These are phyloP conservation scores for Melanerpes aurifrons DNA, from an alignment of 2,113 vertebrate species.

Conservation along the genomic window DNA sequence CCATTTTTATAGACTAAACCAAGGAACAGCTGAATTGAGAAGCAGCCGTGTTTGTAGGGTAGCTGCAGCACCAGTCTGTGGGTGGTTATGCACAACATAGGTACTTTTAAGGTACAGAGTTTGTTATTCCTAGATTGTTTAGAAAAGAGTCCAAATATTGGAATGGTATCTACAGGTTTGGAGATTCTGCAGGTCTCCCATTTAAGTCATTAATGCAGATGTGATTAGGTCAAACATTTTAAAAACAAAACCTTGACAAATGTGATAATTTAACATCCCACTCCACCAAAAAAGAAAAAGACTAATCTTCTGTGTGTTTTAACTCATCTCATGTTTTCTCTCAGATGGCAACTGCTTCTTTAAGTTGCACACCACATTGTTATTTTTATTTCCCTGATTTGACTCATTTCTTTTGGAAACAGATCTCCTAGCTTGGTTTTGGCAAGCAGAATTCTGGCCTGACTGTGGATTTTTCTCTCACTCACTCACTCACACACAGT, in stretches of 20 bases:
- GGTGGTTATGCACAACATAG: neutral
- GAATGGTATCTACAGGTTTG: constrained; percentile 13
- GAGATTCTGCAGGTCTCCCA: neutral
- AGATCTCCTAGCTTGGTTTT: constrained; percentile 35
- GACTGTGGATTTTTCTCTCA: constrained; percentile 24
- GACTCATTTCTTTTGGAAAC: constrained; percentile 61
- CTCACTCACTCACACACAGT: neutral
- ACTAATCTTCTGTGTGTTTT: constrained; percentile 57
- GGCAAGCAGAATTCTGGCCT: constrained; percentile 51
- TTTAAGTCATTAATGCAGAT: constrained; percentile 50
- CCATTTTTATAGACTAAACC: constrained; percentile 3
- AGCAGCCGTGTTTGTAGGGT: constrained; percentile 1
- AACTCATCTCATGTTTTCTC: constrained; percentile 53
- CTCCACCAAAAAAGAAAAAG: constrained; percentile 21
- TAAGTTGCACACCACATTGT: constrained; percentile 31
- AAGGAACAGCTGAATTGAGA: constrained; percentile 36
- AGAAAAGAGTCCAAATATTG: constrained; percentile 48
- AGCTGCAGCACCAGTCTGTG: neutral
- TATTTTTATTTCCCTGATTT: constrained; percentile 46
- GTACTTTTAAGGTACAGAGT: neutral
- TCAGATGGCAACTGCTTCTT: constrained; percentile 53
- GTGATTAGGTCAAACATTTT: constrained; percentile 59
- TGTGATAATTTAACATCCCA: neutral
- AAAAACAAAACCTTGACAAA: constrained; percentile 44
- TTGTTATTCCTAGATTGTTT: constrained; percentile 10